These are phyloP conservation scores for Epistrophe eligans DNA, from an alignment of 2,888 invertebrate species.

Conservation along the genomic window DNA sequence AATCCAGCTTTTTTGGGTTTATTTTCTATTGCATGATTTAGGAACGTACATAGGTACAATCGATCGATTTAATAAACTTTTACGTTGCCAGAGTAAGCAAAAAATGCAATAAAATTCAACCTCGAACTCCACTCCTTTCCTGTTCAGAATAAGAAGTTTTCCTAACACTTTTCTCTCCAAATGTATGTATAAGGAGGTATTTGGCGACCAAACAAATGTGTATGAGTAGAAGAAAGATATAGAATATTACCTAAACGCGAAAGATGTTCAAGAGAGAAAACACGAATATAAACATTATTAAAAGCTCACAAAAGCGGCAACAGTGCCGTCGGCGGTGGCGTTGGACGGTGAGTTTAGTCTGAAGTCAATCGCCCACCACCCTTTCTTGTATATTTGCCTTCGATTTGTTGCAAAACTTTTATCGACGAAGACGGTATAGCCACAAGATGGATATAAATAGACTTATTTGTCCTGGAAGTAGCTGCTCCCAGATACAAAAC, in stretches of 20 bases:
- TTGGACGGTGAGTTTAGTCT: background rate
- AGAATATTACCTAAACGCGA: slow-evolving; percentile 28
- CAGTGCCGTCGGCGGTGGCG: slow-evolving; percentile 1
- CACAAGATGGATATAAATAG: slow-evolving; percentile 59
- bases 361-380: background rate
- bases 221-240: slow-evolving; percentile 21
- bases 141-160: slow-evolving; percentile 6
- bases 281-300: slow-evolving; percentile 73
- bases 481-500: slow-evolving; percentile 41
- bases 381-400: slow-evolving; percentile 18
- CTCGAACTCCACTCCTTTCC: background rate
- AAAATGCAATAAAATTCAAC: slow-evolving; percentile 56
- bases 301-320: slow-evolving; percentile 67
- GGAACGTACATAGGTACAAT: background rate
- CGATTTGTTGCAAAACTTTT: slow-evolving; percentile 63
- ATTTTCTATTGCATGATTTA: slow-evolving; percentile 40
- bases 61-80: slow-evolving; percentile 64
- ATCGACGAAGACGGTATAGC: slow-evolving; percentile 34
- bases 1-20: slow-evolving; percentile 53
- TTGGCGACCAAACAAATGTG: slow-evolving; percentile 38
- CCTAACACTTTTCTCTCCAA: background rate
- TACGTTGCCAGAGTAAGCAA: background rate
- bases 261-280: slow-evolving; percentile 35
- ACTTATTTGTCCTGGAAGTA: slow-evolving; percentile 37
- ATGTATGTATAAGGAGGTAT: background rate